A percentile compares a stretch with the other conserved stretches of the same genome.
phyloP scores from a whole-genome alignment of 2,797 vertebrate species.

The Loriculus beryllinus region DNA sequence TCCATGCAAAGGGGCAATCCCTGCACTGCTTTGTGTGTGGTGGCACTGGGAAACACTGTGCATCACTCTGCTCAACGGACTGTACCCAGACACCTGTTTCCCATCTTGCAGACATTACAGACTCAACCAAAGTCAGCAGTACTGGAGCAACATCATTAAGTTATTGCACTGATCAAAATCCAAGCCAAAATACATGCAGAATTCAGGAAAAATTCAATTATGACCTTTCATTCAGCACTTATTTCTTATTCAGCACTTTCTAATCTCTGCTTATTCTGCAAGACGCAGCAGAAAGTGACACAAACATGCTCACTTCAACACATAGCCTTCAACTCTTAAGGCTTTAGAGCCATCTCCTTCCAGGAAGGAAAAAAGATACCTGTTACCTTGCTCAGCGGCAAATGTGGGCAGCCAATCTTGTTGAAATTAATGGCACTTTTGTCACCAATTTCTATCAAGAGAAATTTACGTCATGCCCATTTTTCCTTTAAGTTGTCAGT shows the following conservation, averaged over 20 bases:
- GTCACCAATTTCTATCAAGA: neutral
- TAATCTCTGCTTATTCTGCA: neutral
- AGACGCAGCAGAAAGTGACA: neutral
- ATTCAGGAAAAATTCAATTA: neutral
- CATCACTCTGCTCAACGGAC: neutral
- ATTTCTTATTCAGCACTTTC: neutral
- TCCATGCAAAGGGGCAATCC: neutral
- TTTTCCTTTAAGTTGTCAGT: neutral
- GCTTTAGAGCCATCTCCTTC: neutral
- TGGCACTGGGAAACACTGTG: neutral
- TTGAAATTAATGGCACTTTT: neutral
- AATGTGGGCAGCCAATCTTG: neutral
- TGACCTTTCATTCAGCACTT: neutral
- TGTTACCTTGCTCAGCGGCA: neutral
- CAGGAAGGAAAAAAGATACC: neutral
- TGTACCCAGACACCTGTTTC: neutral
- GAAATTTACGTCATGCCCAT: neutral
- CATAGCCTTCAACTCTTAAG: neutral
- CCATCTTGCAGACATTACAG: neutral
- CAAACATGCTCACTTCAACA: neutral
- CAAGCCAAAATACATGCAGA: neutral
- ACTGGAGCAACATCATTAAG: neutral
- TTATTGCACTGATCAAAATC: neutral
- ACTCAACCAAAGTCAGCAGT: neutral
- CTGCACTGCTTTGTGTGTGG: accelerated